Conservation (phyloP, 2,888 invertebrate species). For the Drosophila lacicola region DNA sequence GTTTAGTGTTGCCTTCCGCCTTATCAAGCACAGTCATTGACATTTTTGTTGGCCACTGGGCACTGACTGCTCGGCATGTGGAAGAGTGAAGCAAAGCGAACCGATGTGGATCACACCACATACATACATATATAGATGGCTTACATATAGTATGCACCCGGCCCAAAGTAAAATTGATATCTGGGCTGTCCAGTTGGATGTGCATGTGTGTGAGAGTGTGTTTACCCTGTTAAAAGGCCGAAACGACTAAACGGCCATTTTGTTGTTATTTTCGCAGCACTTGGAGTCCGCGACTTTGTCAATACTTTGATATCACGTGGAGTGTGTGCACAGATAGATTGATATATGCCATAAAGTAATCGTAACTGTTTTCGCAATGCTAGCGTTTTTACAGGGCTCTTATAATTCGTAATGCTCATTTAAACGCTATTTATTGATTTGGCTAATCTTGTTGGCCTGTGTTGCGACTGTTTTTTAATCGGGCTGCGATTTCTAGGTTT, state of each 20-base stretch:
- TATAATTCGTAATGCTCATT: conserved; percentile 24
- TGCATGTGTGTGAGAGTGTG: background rate
- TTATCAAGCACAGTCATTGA: conserved; percentile 67
- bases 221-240: conserved; percentile 29
- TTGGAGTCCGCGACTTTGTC: conserved; percentile 46
- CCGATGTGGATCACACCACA: conserved; percentile 26
- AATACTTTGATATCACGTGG: conserved; percentile 47
- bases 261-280: conserved; percentile 67
- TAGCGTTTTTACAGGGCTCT: background rate
- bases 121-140: background rate
- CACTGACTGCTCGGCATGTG: conserved; percentile 17
- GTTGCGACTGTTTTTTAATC: conserved; percentile 32
- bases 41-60: conserved; percentile 65
- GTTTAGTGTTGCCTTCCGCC: conserved; percentile 38
- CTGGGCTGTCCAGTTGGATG: conserved; percentile 8
- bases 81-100: conserved; percentile 23
- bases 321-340: conserved; percentile 26
- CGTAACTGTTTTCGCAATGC: conserved; percentile 11
- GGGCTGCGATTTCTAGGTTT: conserved; percentile 14
- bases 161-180: conserved; percentile 43
- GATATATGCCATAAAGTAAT: conserved; percentile 19
- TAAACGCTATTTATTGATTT: conserved; percentile 51
- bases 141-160: conserved; percentile 35
- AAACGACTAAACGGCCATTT: conserved; percentile 38
- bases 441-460: conserved; percentile 36